Conservation (phyloP, 2,888 invertebrate species). For the Drosophila nigricruria region DNA sequence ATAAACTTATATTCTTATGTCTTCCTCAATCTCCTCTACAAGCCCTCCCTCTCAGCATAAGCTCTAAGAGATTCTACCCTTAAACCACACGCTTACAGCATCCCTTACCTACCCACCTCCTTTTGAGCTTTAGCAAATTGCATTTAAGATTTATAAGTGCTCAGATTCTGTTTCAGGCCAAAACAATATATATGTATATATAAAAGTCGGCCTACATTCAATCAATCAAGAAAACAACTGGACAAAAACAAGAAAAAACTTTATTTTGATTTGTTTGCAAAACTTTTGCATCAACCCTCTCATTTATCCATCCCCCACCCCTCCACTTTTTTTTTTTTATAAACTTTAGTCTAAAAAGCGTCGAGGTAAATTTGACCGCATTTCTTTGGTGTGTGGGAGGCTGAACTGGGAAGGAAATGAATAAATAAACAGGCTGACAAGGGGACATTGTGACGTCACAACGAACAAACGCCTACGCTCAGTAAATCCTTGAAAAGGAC, state of each 20-base stretch:
- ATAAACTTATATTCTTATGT: neutral
- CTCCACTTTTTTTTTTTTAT: neutral
- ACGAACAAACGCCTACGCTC: neutral
- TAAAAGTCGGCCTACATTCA: constrained; percentile 32
- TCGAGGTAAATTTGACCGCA: constrained; percentile 23
- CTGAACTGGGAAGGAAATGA: constrained; percentile 24
- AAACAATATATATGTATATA: constrained; percentile 9
- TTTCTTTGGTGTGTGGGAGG: constrained; percentile 7
- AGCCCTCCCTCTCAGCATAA: neutral
- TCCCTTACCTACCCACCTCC: no score
- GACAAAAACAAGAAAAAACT: constrained; percentile 21
- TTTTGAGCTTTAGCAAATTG: constrained; percentile 55
- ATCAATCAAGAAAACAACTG: constrained; percentile 36
- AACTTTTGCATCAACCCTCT: constrained; percentile 43
- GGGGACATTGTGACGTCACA: constrained; percentile 32
- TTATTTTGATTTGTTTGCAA: constrained; percentile 25
- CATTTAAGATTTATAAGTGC: constrained; percentile 71
- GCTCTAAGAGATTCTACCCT: neutral
- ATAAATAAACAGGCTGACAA: constrained; percentile 52
- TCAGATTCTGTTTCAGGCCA: neutral
- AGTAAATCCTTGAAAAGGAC: constrained; percentile 8
- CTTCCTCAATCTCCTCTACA: neutral
- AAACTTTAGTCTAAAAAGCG: constrained; percentile 13
- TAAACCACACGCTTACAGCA: neutral
- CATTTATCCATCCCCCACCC: neutral